phyloP scores from a whole-genome alignment of 2,113 vertebrate genomes.

The Rhinoptilus africanus region DNA sequence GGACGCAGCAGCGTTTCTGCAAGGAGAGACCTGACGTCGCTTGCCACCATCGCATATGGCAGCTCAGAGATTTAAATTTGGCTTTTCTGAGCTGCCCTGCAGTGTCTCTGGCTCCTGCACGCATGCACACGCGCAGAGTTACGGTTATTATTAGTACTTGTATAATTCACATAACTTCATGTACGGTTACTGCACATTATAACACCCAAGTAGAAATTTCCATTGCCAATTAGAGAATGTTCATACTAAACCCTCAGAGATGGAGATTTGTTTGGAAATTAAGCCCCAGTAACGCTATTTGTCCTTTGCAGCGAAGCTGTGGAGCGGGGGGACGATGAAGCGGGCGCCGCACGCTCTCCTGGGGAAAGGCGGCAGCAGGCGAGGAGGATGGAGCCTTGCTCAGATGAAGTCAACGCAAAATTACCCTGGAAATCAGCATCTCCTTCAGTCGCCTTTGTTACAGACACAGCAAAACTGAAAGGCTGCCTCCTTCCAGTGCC shows the following conservation, averaged over 20 bases:
- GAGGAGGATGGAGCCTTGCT: background rate
- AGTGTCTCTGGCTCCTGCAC: background rate
- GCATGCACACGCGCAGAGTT: background rate
- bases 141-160: fast-evolving
- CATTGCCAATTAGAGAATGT: background rate
- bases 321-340: fast-evolving
- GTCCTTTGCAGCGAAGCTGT: background rate
- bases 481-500: background rate
- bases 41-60: fast-evolving
- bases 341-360: fast-evolving
- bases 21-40: background rate
- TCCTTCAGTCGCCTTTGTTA: background rate
- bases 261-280: background rate
- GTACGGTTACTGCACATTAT: background rate
- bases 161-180: background rate
- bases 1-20: background rate
- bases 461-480: fast-evolving
- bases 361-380: fast-evolving
- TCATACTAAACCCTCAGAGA: background rate
- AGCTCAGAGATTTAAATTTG: background rate
- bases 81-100: background rate
- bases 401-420: background rate
- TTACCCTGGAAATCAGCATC: background rate
- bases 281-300: background rate
- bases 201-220: background rate